Base-by-base conservation (phyloP, 2,797 vertebrate species). In the Meda fulgida region DNA sequence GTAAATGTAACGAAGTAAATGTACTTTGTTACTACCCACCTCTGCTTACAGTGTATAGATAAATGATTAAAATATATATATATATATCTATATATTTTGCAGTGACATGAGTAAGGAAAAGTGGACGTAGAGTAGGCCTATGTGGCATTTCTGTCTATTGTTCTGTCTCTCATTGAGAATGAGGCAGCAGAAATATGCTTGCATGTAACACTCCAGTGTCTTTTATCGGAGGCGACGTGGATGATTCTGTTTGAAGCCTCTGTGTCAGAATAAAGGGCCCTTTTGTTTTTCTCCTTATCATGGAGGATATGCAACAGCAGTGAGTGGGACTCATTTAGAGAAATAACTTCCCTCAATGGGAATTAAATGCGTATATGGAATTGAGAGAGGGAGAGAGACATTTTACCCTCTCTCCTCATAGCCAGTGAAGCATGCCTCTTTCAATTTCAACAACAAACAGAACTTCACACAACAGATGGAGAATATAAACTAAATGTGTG, bases 211-310 rank as follows among this genome's bases (percentile, higher is more conserved):
- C 94, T 94, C 94, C 92, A 91, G 91, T 88, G 70, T 89, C 92
- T 92, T 95, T 95, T 94, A 95, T 95, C 94, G 91, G 81, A 87
- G 84, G 91, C 88, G 91, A 92, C 90, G 92, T 90, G 89, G 88
- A 94, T 92, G 93, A 95, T 94, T 94, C 84, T 48, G 88, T 85
- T 90, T 88, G 84, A 89, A 90, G 87, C 80, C 65, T 79, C 51
- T 43, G 80, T 46, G 85, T 84, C 86, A 89, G 84, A 87, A 70
- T 89, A 93, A 91, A 94, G 91, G 93, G 91, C 31, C 84, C 89
- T 91, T 94, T 94, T 95, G 95, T 96, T 94, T 94, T 92, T 91
- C 87, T 19, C 87, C 94, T 95, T 96, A 96, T 96, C 95, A 94
- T 91, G 93, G 93, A 95, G 94, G 95, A 96, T 94, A 94, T 95